Evolutionary conservation across 2,113 vertebrate genomes (phyloP), one percentile per base, ranked within the genome.

Genomic region (Notarius quadriscutis): DNA sequence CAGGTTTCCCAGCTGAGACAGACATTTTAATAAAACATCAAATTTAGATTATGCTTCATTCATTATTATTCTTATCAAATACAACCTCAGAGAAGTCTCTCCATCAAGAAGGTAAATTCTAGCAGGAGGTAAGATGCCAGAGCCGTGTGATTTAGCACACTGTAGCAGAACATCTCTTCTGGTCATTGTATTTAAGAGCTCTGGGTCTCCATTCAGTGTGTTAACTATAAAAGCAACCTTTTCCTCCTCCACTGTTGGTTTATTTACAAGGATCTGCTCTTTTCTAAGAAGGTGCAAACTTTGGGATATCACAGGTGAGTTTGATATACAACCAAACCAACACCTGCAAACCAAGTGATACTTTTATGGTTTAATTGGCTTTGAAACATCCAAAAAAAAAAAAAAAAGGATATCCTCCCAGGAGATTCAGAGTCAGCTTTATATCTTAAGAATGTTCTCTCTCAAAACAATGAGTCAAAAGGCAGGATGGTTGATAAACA

Each of bases 241-340:
- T 50, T 62, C 53, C 22, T 27, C 41, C 27, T 83, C 41, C 8
- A 57, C 50, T 86, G n/a, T 86, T 86, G 81, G 57, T 84, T 88
- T 69, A 81, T 83, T 90, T 67, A 88, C 84, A 84, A 79, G 74
- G 85, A 62, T 87, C 48, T 84, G 22, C 57, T 48, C 77, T 69
- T 58, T 58, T 84, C 27, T 75, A 30, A 74, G 34, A 84, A 74
- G 84, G 34, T 71, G 72, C 20, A 8, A 41, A 25, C 57, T 88
- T 86, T 86, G 74, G 53, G 58, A 67, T 41, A 18, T 81, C 84
- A 80, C 48, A 88, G 30, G 75, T 63, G 51, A 89, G 30, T 48
- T 9, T 65, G 83, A 83, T 84, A 63, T 25, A 17, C 50, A 69
- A 65, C 60, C 63, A 71, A 86, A 65, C 48, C 67, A 50, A 9